A percentile compares a stretch with the other conserved stretches of the same genome.
Conservation (phyloP, 2,888 invertebrate genomes). For the Cybosia mesomella region DNA sequence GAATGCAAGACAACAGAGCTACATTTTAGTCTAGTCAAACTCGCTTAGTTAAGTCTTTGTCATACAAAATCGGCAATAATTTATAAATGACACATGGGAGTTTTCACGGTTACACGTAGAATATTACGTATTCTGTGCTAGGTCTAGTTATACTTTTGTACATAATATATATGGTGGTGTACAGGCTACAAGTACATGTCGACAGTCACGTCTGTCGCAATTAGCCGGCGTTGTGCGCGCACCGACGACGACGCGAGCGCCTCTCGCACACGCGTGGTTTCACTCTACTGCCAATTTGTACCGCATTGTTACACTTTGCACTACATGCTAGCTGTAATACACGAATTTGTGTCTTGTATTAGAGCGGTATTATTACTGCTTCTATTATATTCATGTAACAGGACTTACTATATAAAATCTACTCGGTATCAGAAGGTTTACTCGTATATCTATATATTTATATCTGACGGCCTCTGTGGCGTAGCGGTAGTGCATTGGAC, state of each 20-base stretch:
- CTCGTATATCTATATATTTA: background rate
- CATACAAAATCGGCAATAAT: background rate
- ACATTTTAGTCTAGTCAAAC: no score
- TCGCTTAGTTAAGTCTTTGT: no score
- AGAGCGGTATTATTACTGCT: constrained; percentile 23
- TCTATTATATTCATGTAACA: constrained; percentile 1
- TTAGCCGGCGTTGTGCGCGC: constrained; percentile 61
- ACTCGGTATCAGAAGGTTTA: no score
- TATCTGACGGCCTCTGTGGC: no score
- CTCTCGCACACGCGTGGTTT: constrained; percentile 66
- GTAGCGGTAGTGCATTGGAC: no score
- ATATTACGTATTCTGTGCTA: constrained; percentile 15
- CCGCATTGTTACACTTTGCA: constrained; percentile 40
- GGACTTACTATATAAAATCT: background rate
- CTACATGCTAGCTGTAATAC: constrained; percentile 43
- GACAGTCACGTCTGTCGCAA: constrained; percentile 61
- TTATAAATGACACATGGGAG: background rate
- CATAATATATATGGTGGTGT: constrained; percentile 13
- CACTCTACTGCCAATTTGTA: constrained; percentile 72
- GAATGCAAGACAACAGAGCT: no score
- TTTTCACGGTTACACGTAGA: background rate
- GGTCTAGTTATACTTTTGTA: constrained; percentile 9
- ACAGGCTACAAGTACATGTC: constrained; percentile 38
- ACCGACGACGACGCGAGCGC: constrained; percentile 52
- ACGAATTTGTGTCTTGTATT: constrained; percentile 24